phyloP scores from a whole-genome alignment of 2,888 invertebrate species.

The Gandaritis pyraliata region DNA sequence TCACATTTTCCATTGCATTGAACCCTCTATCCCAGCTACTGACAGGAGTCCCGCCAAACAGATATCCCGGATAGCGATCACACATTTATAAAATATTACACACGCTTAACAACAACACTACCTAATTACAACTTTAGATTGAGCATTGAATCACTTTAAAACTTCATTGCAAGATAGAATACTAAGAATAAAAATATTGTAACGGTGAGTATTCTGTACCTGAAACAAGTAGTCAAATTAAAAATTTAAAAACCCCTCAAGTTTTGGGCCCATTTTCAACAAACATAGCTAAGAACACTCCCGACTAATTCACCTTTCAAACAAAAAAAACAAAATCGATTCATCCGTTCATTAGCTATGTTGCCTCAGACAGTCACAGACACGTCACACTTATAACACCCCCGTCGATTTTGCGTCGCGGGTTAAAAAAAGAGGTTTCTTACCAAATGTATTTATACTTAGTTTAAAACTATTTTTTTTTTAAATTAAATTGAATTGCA shows the following conservation, averaged over 20 bases:
- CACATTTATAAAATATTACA: constrained; percentile 61
- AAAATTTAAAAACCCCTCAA: too few relatives aligned
- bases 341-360: too few relatives aligned
- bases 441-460: constrained; percentile 19
- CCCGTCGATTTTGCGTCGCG: too few relatives aligned
- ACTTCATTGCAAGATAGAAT: constrained; percentile 30
- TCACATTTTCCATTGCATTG: constrained; percentile 77
- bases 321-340: too few relatives aligned
- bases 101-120: constrained; percentile 26
- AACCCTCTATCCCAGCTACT: constrained; percentile 81
- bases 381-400: too few relatives aligned
- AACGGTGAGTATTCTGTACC: constrained; percentile 23
- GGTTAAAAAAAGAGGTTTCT: constrained; percentile 22
- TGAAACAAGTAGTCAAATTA: too few relatives aligned
- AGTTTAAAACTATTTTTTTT: background rate
- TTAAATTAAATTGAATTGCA: too few relatives aligned
- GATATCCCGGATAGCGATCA: constrained; percentile 76
- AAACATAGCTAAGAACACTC: too few relatives aligned
- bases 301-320: too few relatives aligned
- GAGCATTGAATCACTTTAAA: constrained; percentile 59
- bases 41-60: constrained; percentile 78
- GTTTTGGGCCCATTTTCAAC: too few relatives aligned
- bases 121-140: constrained; percentile 31
- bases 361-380: too few relatives aligned
- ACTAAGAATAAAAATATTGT: background rate